A percentile compares a stretch with the other conserved stretches of the same genome.
Evolutionary conservation across 2,888 invertebrate species (phyloP).

Genomic region (Tyria jacobaeae): DNA sequence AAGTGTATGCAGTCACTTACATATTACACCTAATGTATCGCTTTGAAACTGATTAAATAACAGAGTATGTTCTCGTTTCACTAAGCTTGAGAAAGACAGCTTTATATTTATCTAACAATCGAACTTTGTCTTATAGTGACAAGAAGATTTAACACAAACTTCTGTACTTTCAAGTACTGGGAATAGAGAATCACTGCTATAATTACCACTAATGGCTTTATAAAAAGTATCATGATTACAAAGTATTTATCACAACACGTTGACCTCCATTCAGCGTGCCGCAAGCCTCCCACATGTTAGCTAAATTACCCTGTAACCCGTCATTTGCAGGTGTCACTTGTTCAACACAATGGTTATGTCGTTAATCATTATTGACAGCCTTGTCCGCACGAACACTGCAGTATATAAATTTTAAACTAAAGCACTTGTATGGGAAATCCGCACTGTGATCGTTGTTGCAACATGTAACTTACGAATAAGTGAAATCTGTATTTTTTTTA

Average conservation of each 20-base stretch:
- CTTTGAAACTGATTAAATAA: too few species aligned
- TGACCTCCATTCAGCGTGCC: neutral
- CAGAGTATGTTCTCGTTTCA: too few species aligned
- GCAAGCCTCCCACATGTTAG: neutral
- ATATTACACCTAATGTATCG: too few species aligned
- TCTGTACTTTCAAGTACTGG: too few species aligned
- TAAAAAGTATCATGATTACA: neutral
- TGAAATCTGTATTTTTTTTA: too few species aligned
- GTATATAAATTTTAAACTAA: constrained; percentile 1
- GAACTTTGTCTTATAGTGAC: too few species aligned
- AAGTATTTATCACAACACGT: neutral
- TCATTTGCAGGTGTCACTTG: constrained; percentile 9
- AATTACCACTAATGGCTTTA: neutral
- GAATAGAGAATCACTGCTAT: too few species aligned
- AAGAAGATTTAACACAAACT: too few species aligned
- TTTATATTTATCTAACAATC: too few species aligned
- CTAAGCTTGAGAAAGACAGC: too few species aligned
- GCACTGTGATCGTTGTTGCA: neutral
- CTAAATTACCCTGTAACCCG: constrained; percentile 14
- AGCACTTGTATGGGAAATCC: neutral
- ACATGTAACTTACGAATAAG: neutral
- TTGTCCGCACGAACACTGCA: constrained; percentile 8
- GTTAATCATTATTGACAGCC: constrained; percentile 6
- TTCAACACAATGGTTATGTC: constrained; percentile 10
- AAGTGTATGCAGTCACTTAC: too few species aligned